Evolutionary conservation across 2,888 invertebrate species (phyloP).

Genomic region (Candidula unifasciata): DNA sequence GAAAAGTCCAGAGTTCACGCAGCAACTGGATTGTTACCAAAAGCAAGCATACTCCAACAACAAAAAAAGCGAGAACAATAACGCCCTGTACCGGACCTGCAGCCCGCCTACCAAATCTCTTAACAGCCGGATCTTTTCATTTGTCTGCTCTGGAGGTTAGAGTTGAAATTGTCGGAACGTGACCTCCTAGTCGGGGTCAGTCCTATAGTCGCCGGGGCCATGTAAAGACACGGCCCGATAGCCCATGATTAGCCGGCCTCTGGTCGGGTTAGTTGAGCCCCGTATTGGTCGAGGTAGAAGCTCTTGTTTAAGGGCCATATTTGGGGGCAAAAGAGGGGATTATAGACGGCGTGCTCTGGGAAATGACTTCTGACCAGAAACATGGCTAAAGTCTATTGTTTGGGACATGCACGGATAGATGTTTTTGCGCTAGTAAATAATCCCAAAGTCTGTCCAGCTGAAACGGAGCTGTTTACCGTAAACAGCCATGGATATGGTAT

Average conservation of each 20-base stretch:
- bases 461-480: no score
- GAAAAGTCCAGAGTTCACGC: background rate
- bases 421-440: background rate
- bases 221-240: conserved; percentile 39
- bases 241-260: conserved; percentile 24
- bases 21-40: background rate
- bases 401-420: background rate
- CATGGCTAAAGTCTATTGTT: background rate
- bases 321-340: conserved; percentile 33
- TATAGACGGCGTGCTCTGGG: conserved; percentile 2
- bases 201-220: conserved; percentile 24
- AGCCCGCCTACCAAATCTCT: background rate
- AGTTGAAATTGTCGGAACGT: conserved; percentile 43
- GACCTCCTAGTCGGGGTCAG: conserved; percentile 33
- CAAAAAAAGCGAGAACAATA: background rate
- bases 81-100: background rate
- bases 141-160: background rate
- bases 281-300: conserved; percentile 22
- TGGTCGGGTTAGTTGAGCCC: conserved; percentile 29
- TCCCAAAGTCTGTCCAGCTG: no score
- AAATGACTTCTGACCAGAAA: conserved; percentile 25
- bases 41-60: background rate
- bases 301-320: conserved; percentile 18
- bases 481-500: no score
- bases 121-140: background rate